Conservation (phyloP, 2,888 invertebrate species). For the Melanotus villosus region DNA sequence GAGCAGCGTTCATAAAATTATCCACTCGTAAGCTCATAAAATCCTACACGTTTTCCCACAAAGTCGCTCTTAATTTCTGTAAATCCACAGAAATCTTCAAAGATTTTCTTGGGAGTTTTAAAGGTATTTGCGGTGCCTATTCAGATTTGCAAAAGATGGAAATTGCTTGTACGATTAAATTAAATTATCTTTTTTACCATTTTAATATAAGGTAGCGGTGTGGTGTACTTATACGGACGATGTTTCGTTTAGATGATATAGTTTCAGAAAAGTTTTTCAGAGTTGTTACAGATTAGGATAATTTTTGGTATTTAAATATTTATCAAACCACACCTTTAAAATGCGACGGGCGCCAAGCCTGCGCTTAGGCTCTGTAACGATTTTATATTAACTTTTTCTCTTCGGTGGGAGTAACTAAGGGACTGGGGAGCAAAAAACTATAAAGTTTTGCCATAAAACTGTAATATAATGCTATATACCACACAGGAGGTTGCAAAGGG, state of each 20-base stretch:
- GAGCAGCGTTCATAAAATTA: neutral
- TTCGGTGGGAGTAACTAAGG: conserved; percentile 45
- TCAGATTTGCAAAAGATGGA: neutral
- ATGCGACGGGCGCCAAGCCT: conserved; percentile 44
- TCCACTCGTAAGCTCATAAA: neutral
- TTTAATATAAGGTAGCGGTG: too few relatives aligned
- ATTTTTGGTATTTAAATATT: conserved; percentile 45
- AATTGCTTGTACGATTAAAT: neutral
- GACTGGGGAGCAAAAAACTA: conserved; percentile 58
- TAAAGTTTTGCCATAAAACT: conserved; percentile 63
- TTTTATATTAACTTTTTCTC: conserved; percentile 56
- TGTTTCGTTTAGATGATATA: too few relatives aligned
- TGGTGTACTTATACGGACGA: too few relatives aligned
- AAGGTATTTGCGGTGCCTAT: neutral
- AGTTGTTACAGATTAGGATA: conserved; percentile 25
- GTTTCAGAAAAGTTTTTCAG: too few relatives aligned
- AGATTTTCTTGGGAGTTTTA: neutral
- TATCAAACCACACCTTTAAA: conserved; percentile 48
- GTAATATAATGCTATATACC: conserved; percentile 59
- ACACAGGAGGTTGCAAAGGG: conserved; percentile 50
- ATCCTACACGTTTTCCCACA: neutral
- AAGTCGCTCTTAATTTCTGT: conserved; percentile 1
- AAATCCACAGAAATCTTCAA: neutral
- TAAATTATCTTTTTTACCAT: too few relatives aligned
- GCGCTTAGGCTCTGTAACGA: conserved; percentile 54